These are phyloP conservation scores for Ophioderma brevispina DNA, from an alignment of 35 echinoderm and acorn worm species.

Conservation along the genomic window DNA sequence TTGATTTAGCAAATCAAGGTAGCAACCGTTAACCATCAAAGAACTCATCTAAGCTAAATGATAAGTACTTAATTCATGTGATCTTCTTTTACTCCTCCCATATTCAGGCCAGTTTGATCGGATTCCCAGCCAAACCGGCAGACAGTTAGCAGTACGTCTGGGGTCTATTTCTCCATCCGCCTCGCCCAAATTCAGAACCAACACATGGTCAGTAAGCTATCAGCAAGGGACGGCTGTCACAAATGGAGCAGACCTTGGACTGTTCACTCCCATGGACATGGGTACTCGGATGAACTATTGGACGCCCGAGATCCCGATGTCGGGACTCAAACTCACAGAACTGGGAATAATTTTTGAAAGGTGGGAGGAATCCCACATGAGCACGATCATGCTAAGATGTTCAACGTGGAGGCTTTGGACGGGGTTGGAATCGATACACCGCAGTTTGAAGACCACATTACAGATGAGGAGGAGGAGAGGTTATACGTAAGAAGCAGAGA, in stretches of 20 bases:
- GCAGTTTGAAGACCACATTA: background rate
- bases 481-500: background rate
- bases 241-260: conserved; percentile 77
- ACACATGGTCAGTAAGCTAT: conserved; percentile 78
- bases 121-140: conserved; percentile 80
- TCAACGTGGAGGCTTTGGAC: conserved; percentile 78
- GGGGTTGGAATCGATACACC: background rate
- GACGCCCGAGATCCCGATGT: conserved; percentile 35
- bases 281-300: conserved; percentile 96
- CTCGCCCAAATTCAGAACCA: conserved; percentile 56
- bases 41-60: no score
- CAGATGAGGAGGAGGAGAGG: background rate
- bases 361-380: conserved; percentile 47
- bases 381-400: conserved; percentile 85
- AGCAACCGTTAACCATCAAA: no score
- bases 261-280: conserved; percentile 38
- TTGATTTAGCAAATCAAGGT: no score
- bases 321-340: conserved; percentile 65
- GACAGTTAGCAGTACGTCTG: conserved; percentile 30
- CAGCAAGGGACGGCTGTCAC: conserved; percentile 80
- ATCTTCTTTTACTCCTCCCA: no score
- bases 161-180: conserved; percentile 96
- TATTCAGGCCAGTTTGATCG: conserved; percentile 87
- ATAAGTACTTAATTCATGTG: no score
- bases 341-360: conserved; percentile 83